Conservation (phyloP, 2,113 vertebrate genomes). For the Peromyscus leucopus region DNA sequence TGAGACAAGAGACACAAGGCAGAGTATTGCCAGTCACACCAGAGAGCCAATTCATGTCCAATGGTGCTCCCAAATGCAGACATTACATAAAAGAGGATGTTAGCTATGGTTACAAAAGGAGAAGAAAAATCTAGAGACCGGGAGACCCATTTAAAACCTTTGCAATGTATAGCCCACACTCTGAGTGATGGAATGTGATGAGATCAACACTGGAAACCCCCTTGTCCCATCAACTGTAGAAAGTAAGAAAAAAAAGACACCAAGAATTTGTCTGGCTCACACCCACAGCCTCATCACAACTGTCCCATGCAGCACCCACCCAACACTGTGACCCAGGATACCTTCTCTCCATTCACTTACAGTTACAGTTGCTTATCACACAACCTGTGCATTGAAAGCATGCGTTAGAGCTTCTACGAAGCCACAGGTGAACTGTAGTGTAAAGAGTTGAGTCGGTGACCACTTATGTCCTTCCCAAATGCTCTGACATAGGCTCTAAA, state of each 20-base stretch:
- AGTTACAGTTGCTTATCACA: fast-evolving
- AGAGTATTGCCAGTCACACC: background rate
- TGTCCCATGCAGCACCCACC: fast-evolving
- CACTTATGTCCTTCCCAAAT: background rate
- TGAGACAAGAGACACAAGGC: background rate
- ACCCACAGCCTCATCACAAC: background rate
- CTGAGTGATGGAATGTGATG: too few species aligned
- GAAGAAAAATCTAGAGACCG: background rate
- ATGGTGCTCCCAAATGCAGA: background rate
- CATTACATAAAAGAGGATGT: background rate
- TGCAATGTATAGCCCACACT: background rate
- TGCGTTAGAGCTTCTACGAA: background rate
- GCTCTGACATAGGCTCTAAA: background rate
- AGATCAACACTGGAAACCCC: background rate
- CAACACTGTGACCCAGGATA: background rate
- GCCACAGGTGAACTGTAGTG: too few species aligned
- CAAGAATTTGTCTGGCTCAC: too few species aligned
- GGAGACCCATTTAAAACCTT: background rate
- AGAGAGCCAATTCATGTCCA: fast-evolving
- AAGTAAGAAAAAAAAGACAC: background rate
- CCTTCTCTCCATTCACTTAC: background rate
- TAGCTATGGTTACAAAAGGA: background rate
- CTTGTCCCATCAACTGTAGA: fast-evolving
- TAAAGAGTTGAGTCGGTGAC: too few species aligned
- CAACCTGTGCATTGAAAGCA: too few species aligned